Conservation (phyloP, 2,113 vertebrate genomes). For the Talpa occidentalis region DNA sequence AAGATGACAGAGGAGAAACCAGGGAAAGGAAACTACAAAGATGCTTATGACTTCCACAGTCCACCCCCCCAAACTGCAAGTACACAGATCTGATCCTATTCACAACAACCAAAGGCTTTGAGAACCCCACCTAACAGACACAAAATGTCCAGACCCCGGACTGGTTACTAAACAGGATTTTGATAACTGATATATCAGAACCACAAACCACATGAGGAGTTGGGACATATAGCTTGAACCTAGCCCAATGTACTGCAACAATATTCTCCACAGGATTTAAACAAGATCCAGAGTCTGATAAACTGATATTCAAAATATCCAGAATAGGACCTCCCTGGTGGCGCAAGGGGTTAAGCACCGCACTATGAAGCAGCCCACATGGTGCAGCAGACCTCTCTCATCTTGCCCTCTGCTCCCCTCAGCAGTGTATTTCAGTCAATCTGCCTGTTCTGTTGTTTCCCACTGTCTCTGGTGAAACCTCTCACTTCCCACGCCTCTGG, state of each 20-base stretch:
- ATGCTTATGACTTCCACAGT: background rate
- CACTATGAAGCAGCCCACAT: no score
- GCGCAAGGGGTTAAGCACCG: background rate
- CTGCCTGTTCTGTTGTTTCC: no score
- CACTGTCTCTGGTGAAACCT: no score
- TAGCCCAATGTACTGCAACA: constrained; percentile 5
- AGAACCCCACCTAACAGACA: background rate
- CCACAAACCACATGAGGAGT: background rate
- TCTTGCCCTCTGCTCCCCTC: no score
- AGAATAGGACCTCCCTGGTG: background rate
- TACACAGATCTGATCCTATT: background rate
- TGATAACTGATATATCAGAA: background rate
- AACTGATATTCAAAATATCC: background rate
- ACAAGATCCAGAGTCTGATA: background rate
- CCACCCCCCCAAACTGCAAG: background rate
- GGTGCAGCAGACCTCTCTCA: no score
- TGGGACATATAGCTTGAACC: background rate
- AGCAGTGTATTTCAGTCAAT: no score
- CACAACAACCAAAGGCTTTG: background rate
- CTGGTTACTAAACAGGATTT: background rate
- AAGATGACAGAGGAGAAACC: no score
- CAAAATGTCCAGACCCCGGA: background rate
- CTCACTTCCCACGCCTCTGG: no score
- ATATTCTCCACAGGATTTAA: background rate
- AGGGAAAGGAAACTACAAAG: no score